Base-by-base conservation (phyloP, 2,888 invertebrate genomes). In the Lamproptera curius region DNA sequence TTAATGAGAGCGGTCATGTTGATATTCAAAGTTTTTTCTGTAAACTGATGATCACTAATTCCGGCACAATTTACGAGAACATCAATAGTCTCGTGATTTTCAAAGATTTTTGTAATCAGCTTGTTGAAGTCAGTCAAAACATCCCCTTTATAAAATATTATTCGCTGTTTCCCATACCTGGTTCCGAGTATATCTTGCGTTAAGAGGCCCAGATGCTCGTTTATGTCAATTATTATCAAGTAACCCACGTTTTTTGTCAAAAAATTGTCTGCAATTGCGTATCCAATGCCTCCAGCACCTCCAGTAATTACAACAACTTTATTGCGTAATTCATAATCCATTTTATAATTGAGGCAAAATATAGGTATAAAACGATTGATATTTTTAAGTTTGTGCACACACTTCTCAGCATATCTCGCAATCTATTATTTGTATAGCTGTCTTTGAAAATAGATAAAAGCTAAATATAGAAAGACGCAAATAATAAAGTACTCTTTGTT, bases 271-370 rank as follows among this genome's bases (percentile, higher is more conserved):
- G 79, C 80, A 17, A 80, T 84, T 44, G 73, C 70, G 16, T 74
- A 73, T 1, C 90, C 90, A 17, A 90, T 87, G 1, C 89, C 88
- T 16, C 71, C 66, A 0, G 88, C 87, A 20, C 79, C 89, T 1
- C 90, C 89, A 1, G 89, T 89, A 16, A 89, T 53, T 0, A 61
- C 55, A 1, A 54, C 59, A 1, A 54, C 52, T 54, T 59, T 59
- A 3, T 48, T 46, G 10, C 37, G 42, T 9, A 56, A 28, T 28
- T 28, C n/a, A 8, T 28, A 28, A 28, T 9, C n/a, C 28, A 28
- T 28, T 23, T 4, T 23, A 39, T n/a, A n/a, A n/a, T n/a, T n/a
- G n/a, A n/a, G n/a, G n/a, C n/a, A n/a, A n/a, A n/a, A n/a, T n/a
- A n/a, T n/a, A n/a, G n/a, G n/a, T n/a, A n/a, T n/a, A n/a, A n/a